Conservation (phyloP, 2,113 vertebrate genomes). For the Tamias sibiricus region DNA sequence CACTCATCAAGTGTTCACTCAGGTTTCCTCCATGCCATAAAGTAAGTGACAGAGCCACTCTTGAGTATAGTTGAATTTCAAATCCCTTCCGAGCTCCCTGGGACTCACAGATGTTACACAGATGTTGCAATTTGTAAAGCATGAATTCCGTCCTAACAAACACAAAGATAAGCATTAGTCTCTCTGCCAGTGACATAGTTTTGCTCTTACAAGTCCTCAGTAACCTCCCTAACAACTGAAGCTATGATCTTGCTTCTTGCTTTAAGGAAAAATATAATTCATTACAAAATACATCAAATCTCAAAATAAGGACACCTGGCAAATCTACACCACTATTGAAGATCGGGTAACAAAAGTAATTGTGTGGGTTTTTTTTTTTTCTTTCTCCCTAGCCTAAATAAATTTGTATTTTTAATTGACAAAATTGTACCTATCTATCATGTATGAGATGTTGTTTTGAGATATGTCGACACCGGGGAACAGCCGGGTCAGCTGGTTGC, state of each 20-base stretch:
- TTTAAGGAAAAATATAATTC: not conserved
- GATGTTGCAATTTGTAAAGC: conserved; percentile 4
- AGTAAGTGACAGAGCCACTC: not conserved
- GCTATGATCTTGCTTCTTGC: not conserved
- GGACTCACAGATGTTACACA: not conserved
- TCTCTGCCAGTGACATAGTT: not conserved
- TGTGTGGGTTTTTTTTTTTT: not conserved
- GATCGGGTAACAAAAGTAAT: not conserved
- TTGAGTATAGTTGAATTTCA: not conserved
- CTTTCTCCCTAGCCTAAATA: not conserved
- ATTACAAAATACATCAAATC: not conserved
- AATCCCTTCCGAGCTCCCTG: not conserved
- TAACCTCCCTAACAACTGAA: not conserved
- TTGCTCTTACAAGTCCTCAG: not conserved
- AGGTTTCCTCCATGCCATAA: not conserved
- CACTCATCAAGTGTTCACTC: not conserved
- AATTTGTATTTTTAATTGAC: not conserved
- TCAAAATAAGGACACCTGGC: not conserved
- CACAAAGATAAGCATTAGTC: conserved; percentile 38
- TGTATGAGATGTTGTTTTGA: not conserved
- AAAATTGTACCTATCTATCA: not conserved
- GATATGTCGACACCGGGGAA: not conserved
- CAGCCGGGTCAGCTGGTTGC: not conserved
- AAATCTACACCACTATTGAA: not conserved
- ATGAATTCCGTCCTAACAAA: not conserved